A percentile compares a stretch with the other conserved stretches of the same genome.
phyloP scores from a whole-genome alignment of 2,888 invertebrate species.

The Zaprionus bogoriensis region DNA sequence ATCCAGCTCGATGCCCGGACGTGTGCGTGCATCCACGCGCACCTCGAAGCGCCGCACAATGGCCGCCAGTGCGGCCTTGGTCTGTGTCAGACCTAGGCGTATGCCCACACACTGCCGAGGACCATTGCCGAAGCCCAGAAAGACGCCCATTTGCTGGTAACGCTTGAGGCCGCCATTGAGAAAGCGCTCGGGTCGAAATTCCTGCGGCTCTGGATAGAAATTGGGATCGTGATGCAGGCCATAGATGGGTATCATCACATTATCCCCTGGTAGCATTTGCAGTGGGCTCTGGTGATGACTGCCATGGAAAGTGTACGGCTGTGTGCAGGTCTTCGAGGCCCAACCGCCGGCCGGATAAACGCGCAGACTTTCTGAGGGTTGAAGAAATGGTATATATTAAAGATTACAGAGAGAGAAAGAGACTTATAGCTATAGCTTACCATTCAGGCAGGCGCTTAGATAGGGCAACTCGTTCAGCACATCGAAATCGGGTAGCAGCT shows the following conservation, averaged over 20 bases:
- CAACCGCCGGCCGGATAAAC: conserved; percentile 76
- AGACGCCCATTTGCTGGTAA: conserved; percentile 78
- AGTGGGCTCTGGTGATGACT: conserved; percentile 61
- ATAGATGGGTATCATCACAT: conserved; percentile 76
- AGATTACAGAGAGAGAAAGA: background rate
- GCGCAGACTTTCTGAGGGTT: conserved; percentile 73
- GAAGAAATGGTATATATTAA: background rate
- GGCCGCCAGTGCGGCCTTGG: conserved; percentile 75
- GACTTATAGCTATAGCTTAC: conserved; percentile 40
- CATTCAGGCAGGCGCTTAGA: conserved; percentile 80
- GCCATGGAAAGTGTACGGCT: conserved; percentile 57
- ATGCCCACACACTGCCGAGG: conserved; percentile 81
- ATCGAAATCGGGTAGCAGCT: conserved; percentile 73
- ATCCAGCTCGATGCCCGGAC: conserved; percentile 64
- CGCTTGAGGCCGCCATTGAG: conserved; percentile 74
- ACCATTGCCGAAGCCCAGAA: conserved; percentile 81
- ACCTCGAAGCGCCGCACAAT: conserved; percentile 69
- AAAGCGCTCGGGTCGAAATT: conserved; percentile 81
- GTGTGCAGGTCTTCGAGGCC: conserved; percentile 77
- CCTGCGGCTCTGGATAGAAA: conserved; percentile 71
- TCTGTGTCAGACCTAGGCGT: conserved; percentile 72
- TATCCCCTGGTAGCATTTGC: conserved; percentile 62
- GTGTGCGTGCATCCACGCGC: conserved; percentile 64
- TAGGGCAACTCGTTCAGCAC: conserved; percentile 76
- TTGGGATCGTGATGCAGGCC: conserved; percentile 78